Percentiles rank a stretch among this genome's conserved stretches.
These are phyloP conservation scores for Hirtodrosophila histrioides DNA, from an alignment of 2,888 invertebrate species.

Conservation along the genomic window DNA sequence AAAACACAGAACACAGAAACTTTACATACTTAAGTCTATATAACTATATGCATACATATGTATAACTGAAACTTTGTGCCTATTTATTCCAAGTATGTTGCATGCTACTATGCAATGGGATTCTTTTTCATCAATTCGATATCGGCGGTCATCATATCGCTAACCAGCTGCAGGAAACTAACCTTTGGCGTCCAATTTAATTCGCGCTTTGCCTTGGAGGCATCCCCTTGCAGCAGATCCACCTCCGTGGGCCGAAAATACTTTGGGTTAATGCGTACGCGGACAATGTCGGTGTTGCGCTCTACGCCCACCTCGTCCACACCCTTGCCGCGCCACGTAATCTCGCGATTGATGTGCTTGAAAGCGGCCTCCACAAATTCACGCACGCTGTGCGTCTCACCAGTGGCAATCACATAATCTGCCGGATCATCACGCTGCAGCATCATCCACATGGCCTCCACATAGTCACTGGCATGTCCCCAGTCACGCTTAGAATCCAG, in stretches of 20 bases:
- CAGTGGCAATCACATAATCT: slow-evolving; percentile 99
- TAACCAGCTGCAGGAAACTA: slow-evolving; percentile 92
- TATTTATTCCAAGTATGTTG: slow-evolving; percentile 22
- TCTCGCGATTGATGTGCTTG: slow-evolving; percentile 90
- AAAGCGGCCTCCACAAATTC: slow-evolving; percentile 98
- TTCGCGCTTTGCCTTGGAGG: slow-evolving; percentile 93
- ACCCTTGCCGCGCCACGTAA: slow-evolving; percentile 95
- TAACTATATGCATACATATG: slow-evolving; percentile 22
- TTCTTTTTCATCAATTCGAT: slow-evolving; percentile 95
- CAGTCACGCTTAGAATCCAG: slow-evolving; percentile 98
- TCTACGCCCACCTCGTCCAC: slow-evolving; percentile 90
- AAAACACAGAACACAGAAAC: slow-evolving; percentile 41
- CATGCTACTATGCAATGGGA: slow-evolving; percentile 90
- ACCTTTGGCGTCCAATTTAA: slow-evolving; percentile 96
- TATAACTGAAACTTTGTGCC: slow-evolving; percentile 68
- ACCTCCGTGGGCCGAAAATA: slow-evolving; percentile 99
- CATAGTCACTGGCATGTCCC: slow-evolving; percentile 98
- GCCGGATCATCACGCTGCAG: slow-evolving; percentile 95
- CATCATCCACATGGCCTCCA: slow-evolving; percentile 99
- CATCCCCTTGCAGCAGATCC: slow-evolving; percentile 96
- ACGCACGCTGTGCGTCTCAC: slow-evolving; percentile 96
- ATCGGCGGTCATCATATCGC: slow-evolving; percentile 97
- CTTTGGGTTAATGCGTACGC: slow-evolving; percentile 95
- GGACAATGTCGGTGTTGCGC: slow-evolving; percentile 88
- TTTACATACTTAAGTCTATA: slow-evolving; percentile 39